Percentiles rank a stretch among this genome's conserved stretches.
These are phyloP conservation scores for Ypsolopha scabrella DNA, from an alignment of 2,888 invertebrate species.

Conservation along the genomic window DNA sequence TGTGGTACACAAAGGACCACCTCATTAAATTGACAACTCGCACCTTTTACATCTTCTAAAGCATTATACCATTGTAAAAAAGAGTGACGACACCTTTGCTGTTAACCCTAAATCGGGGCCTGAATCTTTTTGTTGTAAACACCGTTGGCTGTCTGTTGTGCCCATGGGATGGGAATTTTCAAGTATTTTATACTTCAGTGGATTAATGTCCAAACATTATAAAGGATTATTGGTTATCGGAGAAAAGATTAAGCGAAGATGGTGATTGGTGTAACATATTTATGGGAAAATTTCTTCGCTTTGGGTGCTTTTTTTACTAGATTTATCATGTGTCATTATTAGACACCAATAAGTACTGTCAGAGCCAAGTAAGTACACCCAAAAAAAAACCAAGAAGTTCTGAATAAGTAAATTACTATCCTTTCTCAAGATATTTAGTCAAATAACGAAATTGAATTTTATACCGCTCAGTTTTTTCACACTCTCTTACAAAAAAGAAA, in stretches of 20 bases:
- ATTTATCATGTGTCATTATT: too few species aligned
- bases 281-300: too few species aligned
- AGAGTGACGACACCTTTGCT: constrained; percentile 35
- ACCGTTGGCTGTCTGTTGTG: constrained; percentile 17
- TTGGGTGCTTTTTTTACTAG: too few species aligned
- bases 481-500: not conserved
- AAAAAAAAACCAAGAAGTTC: too few species aligned
- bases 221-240: constrained; percentile 3
- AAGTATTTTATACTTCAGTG: constrained; percentile 50
- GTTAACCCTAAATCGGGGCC: constrained; percentile 38
- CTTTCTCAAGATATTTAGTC: too few species aligned
- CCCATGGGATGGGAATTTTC: constrained; percentile 42
- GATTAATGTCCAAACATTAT: constrained; percentile 42
- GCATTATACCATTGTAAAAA: constrained; percentile 7
- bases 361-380: too few species aligned
- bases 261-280: too few species aligned
- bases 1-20: constrained; percentile 14
- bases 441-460: too few species aligned
- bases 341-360: too few species aligned
- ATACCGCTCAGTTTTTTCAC: too few species aligned
- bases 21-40: constrained; percentile 39
- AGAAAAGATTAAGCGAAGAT: not conserved
- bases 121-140: constrained; percentile 21
- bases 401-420: too few species aligned
- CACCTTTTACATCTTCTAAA: constrained; percentile 21